These are phyloP conservation scores for Struthidea cinerea DNA, from an alignment of 2,113 vertebrate genomes.

Conservation along the genomic window DNA sequence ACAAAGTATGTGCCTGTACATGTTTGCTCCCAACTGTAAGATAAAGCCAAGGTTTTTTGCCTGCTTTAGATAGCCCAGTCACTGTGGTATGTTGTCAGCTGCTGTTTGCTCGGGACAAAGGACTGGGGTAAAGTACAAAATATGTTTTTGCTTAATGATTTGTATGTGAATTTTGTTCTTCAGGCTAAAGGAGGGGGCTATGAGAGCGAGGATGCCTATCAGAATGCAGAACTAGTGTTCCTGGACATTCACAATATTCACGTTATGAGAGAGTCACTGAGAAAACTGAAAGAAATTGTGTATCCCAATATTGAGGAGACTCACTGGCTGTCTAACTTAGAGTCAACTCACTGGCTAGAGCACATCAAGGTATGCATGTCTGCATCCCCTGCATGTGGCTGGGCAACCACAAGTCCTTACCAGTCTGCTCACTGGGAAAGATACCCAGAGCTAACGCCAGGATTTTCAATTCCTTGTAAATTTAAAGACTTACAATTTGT, in stretches of 20 bases:
- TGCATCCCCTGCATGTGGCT: not conserved
- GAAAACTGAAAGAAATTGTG: conserved; percentile 94
- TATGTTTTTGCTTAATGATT: not conserved
- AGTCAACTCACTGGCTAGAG: conserved; percentile 97
- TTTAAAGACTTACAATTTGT: not conserved
- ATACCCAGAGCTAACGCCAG: not conserved
- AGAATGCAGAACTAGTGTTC: conserved; percentile 94
- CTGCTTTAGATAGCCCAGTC: not conserved
- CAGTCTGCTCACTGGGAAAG: not conserved
- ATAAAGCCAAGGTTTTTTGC: not conserved
- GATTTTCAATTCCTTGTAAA: not conserved
- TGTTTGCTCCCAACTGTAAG: not conserved
- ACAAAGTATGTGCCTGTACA: not conserved
- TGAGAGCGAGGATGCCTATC: conserved; percentile 97
- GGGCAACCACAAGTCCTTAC: not conserved
- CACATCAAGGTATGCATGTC: conserved; percentile 88
- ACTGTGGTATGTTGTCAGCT: not conserved
- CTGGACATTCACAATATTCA: conserved; percentile 98
- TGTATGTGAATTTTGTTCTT: not conserved
- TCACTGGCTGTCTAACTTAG: conserved; percentile 94
- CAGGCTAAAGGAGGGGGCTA: conserved; percentile 97
- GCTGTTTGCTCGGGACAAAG: not conserved
- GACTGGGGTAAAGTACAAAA: not conserved
- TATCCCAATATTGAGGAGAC: conserved; percentile 95
- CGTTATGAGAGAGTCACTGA: conserved; percentile 94